A percentile compares a stretch with the other conserved stretches of the same genome.
phyloP scores from a whole-genome alignment of 2,888 invertebrate genomes.

The Neoitamus cyanurus region DNA sequence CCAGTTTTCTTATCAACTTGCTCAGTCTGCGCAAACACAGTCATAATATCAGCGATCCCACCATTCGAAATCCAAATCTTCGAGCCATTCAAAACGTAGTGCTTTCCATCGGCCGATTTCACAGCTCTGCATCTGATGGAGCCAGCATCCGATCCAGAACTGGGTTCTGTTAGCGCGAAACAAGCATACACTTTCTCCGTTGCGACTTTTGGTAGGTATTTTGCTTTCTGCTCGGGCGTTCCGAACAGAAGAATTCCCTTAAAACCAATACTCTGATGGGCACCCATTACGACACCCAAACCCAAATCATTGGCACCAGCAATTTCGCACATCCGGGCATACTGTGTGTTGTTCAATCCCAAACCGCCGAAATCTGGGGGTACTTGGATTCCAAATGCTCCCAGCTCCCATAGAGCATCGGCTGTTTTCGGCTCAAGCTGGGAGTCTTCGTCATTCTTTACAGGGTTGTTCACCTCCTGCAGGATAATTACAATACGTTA shows the following conservation, averaged over 20 bases:
- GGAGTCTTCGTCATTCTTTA: constrained; percentile 84
- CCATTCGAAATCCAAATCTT: constrained; percentile 99
- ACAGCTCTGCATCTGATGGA: constrained; percentile 87
- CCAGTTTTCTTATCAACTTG: constrained; percentile 75
- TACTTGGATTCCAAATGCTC: constrained; percentile 91
- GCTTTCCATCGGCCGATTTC: constrained; percentile 86
- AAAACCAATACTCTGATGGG: constrained; percentile 96
- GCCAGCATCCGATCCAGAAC: constrained; percentile 94
- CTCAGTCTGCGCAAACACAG: constrained; percentile 96
- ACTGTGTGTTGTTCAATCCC: constrained; percentile 92
- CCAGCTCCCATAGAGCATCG: constrained; percentile 88
- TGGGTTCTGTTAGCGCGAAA: constrained; percentile 95
- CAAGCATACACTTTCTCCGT: constrained; percentile 85
- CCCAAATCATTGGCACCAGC: constrained; percentile 94
- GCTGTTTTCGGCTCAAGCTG: constrained; percentile 80
- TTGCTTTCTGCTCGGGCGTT: constrained; percentile 86
- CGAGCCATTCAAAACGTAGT: constrained; percentile 93
- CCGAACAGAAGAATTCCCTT: constrained; percentile 95
- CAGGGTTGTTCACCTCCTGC: constrained; percentile 88
- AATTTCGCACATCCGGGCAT: constrained; percentile 91
- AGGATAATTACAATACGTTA: background rate
- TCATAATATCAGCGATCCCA: constrained; percentile 94
- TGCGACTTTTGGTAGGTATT: constrained; percentile 92
- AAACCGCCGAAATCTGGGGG: constrained; percentile 89
- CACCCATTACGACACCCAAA: constrained; percentile 93